Base-by-base conservation (phyloP, 2,113 vertebrate species). In the Cyanistes caeruleus region DNA sequence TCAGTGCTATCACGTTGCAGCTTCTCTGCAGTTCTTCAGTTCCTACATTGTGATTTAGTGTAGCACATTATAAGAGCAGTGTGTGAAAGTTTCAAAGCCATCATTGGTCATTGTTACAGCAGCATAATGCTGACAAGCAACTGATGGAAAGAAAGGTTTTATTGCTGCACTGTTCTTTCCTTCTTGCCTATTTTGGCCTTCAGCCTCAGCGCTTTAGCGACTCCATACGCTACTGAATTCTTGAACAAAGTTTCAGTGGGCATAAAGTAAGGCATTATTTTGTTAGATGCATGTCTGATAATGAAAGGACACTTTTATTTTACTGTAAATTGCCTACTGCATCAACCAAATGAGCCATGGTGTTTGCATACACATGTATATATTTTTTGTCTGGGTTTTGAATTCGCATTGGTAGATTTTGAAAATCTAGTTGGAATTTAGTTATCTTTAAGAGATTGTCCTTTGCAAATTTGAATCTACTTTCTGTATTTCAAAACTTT, bases 101-200 rank as follows among this genome's bases (percentile, higher is more conserved):
- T 90, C 85, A 60, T 92, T 95, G 96, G 95, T 96, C 93, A 93
- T 93, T 81, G 85, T 92, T 96, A 93, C 85, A 64, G 79, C 76
- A 87, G 76, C 83, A 62, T 78, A 96, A 81, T 43, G 18, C 60
- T 96, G 92, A 95, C 92, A 96, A 92, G 93, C 33, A 93, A 25
- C 64, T 90, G 93, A 96, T 94, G 88, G 95, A 90, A 89, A 87
- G 88, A 91, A 85, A 94, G 88, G 44, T 64, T 96, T 95, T 96
- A 93, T 90, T 84, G 65, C 85, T 39, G 8, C 51, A 25, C 74
- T 81, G 55, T 83, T 94, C 70, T 79, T 33, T 85, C 55, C 33
- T 93, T 81, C 77, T 63, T 70, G 62, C 44, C n/a, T 84, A 37
- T 77, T 96, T 92, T 81, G 56, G 60, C 63, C 73, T 84, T 78